Base-by-base conservation (phyloP, 2,888 invertebrate species). In the Hetaerina titia region DNA sequence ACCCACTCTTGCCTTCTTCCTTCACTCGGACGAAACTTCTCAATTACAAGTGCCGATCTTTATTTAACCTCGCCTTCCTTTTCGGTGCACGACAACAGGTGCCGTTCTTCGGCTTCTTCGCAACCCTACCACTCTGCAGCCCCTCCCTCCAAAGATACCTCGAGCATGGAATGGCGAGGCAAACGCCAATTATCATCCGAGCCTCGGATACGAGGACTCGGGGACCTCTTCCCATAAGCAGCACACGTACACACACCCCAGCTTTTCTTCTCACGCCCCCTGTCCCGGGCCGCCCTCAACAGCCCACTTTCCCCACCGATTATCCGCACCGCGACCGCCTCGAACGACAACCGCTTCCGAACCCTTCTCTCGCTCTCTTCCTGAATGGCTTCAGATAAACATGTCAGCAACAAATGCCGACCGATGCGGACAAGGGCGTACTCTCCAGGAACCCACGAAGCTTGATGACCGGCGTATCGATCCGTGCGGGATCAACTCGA, bases 61-160 rank as follows among this genome's bases (percentile, higher is more conserved):
- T 17, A 58, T 58, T 58, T n/a, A 56, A 11, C 89, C 89, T 22
- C 58, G 22, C 89, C n/a, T 45, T 45, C 64, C 4, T 64, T 45
- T 45, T 64, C 90, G 64, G 45, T 81, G 92, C 69, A 92, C 25
- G 81, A 81, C 92, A 92, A 92, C 92, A 92, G 92, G 92, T 92
- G 74, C 92, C 92, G 92, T 92, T 92, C 56, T 56, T 45, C 57
- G 92, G 74, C 92, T 92, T 92, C 64, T 31, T 31, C 31, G 11
- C 9, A 8, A 22, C n/a, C 19, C 6, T 22, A n/a, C n/a, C 11
- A 22, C 69, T n/a, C 6, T 45, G 45, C 45, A 45, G 4, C 45
- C 45, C 45, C 45, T 45, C 45, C 45, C 45, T 45, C 45, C 45
- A 22, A 22, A 57, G 45, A 57, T 89, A 56, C 58, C 89, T 57